Percentiles rank a stretch among this genome's conserved stretches.
Evolutionary conservation across 2,113 vertebrate genomes (phyloP).

Genomic region (Pygathrix nemaeus): DNA sequence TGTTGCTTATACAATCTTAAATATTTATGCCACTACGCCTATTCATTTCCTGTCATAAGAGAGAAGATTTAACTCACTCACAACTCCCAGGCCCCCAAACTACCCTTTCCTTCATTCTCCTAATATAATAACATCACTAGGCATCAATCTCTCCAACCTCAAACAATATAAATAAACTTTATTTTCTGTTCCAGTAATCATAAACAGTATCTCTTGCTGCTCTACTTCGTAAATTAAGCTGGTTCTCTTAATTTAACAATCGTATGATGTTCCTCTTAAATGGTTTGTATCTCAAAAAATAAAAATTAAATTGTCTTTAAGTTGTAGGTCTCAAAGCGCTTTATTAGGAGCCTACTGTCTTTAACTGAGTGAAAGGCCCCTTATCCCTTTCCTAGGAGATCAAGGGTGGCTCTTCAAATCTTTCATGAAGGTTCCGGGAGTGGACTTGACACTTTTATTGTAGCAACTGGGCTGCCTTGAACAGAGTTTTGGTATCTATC

Average conservation of each 20-base stretch:
- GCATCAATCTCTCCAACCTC: background rate
- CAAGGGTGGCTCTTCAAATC: background rate
- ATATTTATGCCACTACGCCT: background rate
- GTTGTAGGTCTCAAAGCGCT: background rate
- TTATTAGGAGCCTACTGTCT: background rate
- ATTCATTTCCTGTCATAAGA: background rate
- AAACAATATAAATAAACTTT: conserved; percentile 29
- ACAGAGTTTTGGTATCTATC: background rate
- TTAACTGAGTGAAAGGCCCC: background rate
- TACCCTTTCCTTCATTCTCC: background rate
- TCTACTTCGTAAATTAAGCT: conserved; percentile 26
- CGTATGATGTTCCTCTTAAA: background rate
- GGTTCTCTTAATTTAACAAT: conserved; percentile 33
- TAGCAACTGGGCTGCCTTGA: background rate
- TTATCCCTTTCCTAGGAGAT: background rate
- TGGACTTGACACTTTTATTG: background rate
- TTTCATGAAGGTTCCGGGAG: background rate
- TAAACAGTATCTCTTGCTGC: background rate
- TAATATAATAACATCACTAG: background rate
- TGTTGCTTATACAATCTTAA: conserved; percentile 1
- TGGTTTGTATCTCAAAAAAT: background rate
- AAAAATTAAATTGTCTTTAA: conserved; percentile 35
- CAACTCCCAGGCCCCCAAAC: background rate
- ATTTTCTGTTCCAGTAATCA: conserved; percentile 21
- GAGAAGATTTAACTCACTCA: background rate